These are phyloP conservation scores for Myotis myotis DNA, from an alignment of 2,797 vertebrate species.

Conservation along the genomic window DNA sequence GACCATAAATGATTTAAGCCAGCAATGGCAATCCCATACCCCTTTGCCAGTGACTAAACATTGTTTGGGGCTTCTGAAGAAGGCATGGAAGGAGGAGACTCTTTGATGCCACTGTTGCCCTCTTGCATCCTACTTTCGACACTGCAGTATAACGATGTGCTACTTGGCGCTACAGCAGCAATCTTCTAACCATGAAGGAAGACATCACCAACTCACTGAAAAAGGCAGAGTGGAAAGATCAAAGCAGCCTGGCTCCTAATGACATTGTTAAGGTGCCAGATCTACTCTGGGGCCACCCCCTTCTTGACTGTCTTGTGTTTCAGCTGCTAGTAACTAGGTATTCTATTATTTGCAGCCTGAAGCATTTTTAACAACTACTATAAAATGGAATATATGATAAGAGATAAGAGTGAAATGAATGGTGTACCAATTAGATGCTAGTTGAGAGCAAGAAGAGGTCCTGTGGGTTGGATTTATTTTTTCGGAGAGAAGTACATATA, in stretches of 20 bases:
- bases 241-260: conserved; percentile 11
- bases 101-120: background rate
- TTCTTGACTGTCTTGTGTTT: conserved; percentile 1
- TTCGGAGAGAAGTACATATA: background rate
- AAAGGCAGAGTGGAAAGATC: background rate
- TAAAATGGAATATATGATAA: conserved; percentile 23
- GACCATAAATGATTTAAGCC: background rate
- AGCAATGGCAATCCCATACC: background rate
- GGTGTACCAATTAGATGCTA: background rate
- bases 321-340: background rate
- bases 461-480: background rate
- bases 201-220: background rate
- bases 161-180: background rate
- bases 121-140: background rate
- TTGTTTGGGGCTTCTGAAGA: background rate
- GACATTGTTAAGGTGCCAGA: conserved; percentile 19
- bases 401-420: background rate
- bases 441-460: conserved; percentile 8
- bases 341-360: background rate
- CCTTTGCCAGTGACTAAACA: background rate
- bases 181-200: background rate
- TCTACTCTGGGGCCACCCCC: background rate
- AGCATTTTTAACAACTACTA: conserved; percentile 15
- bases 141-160: background rate
- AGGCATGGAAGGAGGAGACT: background rate